These are phyloP conservation scores for Hemistola chrysoprasaria DNA, from an alignment of 2,888 invertebrate species.

Conservation along the genomic window DNA sequence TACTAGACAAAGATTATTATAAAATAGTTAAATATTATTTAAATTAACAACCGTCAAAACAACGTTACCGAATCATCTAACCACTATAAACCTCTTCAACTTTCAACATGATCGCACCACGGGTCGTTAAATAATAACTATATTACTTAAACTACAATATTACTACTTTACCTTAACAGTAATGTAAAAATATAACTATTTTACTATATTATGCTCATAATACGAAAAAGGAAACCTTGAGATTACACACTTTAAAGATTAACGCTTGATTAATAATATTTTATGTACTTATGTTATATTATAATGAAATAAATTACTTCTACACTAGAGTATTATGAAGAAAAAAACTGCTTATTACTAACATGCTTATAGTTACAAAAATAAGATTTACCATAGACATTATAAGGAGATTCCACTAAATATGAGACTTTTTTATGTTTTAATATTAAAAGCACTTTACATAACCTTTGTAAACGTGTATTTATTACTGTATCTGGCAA, in stretches of 20 bases:
- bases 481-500: too few species aligned
- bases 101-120: conserved; percentile 80
- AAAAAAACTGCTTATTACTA: conserved; percentile 18
- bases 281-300: conserved; percentile 16
- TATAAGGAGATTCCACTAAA: conserved; percentile 13
- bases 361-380: conserved; percentile 19
- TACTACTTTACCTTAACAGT: conserved; percentile 73
- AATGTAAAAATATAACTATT: conserved; percentile 75
- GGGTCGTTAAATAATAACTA: conserved; percentile 62
- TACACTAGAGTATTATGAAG: conserved; percentile 20
- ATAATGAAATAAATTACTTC: conserved; percentile 25
- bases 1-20: conserved; percentile 51
- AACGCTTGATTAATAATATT: conserved; percentile 17
- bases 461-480: too few species aligned
- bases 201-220: conserved; percentile 26
- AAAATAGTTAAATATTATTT: conserved; percentile 51
- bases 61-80: conserved; percentile 61
- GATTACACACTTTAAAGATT: conserved; percentile 23
- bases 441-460: too few species aligned
- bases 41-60: conserved; percentile 74
- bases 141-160: conserved; percentile 53
- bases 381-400: conserved; percentile 14
- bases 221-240: conserved; percentile 16
- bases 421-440: too few species aligned
- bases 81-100: conserved; percentile 79